A percentile compares a stretch with the other conserved stretches of the same genome.
These are phyloP conservation scores for Progne subis DNA, from an alignment of 2,113 vertebrate species.

Conservation along the genomic window DNA sequence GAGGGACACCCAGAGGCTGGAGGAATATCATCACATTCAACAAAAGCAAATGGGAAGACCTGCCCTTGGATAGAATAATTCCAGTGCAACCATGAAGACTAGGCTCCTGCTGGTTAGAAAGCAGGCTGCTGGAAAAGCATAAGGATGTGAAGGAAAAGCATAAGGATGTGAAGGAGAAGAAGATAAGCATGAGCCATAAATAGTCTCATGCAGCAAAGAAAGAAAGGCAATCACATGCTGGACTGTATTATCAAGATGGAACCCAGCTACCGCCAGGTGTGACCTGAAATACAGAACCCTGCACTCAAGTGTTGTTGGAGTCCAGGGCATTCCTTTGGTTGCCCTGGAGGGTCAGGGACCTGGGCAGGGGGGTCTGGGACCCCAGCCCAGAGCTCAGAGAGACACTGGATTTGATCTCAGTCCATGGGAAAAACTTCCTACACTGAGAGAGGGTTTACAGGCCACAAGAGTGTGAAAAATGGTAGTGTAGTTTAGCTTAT, in stretches of 20 bases:
- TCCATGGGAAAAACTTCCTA: too few relatives aligned
- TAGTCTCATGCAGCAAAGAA: background rate
- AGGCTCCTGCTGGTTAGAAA: background rate
- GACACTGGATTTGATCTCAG: too few relatives aligned
- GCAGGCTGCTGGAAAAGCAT: background rate
- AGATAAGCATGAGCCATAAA: background rate
- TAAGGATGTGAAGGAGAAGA: background rate
- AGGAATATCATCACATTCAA: background rate
- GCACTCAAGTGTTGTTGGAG: background rate
- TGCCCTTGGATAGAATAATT: background rate
- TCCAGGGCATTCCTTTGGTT: too few relatives aligned
- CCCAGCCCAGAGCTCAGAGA: too few relatives aligned
- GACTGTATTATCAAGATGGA: background rate
- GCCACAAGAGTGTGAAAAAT: too few relatives aligned
- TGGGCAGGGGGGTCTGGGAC: too few relatives aligned
- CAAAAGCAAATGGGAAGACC: background rate
- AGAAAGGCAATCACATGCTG: background rate
- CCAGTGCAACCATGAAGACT: background rate
- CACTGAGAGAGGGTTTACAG: too few relatives aligned
- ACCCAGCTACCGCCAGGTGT: background rate
- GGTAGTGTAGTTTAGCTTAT: too few relatives aligned
- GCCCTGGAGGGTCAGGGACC: too few relatives aligned
- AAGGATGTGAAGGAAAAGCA: background rate
- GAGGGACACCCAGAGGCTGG: background rate
- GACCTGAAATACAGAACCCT: background rate